Evolutionary conservation across 2,888 invertebrate genomes (phyloP).

Genomic region (Tanytarsus gracilentus): DNA sequence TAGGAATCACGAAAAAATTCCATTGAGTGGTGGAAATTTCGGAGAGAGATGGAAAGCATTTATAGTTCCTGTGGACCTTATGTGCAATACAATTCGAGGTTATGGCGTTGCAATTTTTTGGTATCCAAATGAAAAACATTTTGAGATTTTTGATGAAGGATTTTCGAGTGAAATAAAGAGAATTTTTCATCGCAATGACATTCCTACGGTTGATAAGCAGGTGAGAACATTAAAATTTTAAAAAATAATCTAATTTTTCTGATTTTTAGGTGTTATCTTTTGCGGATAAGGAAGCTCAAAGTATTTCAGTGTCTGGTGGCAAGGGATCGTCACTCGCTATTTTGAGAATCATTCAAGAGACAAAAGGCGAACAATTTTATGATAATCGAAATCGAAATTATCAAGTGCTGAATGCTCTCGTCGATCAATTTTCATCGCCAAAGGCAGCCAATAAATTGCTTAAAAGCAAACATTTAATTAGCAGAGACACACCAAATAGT

Average conservation of each 20-base stretch:
- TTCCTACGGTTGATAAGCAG: constrained; percentile 34
- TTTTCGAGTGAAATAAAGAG: constrained; percentile 28
- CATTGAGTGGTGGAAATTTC: constrained; percentile 36
- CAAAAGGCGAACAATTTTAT: constrained; percentile 16
- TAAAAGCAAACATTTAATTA: background rate
- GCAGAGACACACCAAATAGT: background rate
- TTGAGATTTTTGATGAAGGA: constrained; percentile 12
- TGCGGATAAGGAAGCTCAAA: constrained; percentile 45
- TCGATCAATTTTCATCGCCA: constrained; percentile 6
- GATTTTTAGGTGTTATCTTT: too few species aligned
- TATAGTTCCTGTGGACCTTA: constrained; percentile 33
- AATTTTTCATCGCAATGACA: constrained; percentile 38
- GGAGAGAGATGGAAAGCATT: constrained; percentile 35
- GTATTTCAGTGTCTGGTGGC: constrained; percentile 58
- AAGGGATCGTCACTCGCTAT: constrained; percentile 69
- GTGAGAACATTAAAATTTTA: too few species aligned
- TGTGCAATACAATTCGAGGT: constrained; percentile 40
- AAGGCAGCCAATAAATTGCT: background rate
- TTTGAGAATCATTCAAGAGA: constrained; percentile 41
- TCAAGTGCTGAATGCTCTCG: constrained; percentile 17
- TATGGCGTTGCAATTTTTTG: constrained; percentile 41
- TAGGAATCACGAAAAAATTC: constrained; percentile 30
- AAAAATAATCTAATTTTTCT: too few species aligned
- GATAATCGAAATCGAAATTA: background rate
- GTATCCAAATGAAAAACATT: constrained; percentile 34